These are phyloP conservation scores for Mactromeris polynyma DNA, from an alignment of 2,888 invertebrate species.

Conservation along the genomic window DNA sequence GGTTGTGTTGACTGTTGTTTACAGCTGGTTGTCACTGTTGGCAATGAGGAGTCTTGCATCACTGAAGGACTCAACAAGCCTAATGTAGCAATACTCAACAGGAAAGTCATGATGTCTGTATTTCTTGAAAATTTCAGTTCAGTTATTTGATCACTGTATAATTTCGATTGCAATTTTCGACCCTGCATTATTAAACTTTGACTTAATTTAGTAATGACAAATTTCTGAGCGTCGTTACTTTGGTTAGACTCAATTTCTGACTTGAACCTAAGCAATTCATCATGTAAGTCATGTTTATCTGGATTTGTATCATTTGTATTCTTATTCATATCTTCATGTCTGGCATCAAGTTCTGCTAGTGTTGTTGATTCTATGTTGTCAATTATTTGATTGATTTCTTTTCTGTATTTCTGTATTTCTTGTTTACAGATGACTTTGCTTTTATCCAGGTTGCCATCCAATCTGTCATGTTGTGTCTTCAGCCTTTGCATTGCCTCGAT, in stretches of 20 bases:
- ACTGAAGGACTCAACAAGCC: neutral
- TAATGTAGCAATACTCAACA: neutral
- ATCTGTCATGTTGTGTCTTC: neutral
- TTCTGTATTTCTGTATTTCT: constrained; percentile 2
- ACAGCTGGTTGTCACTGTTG: neutral
- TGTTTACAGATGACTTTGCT: neutral
- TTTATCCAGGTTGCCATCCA: neutral
- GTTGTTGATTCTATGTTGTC: neutral
- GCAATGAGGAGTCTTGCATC: neutral
- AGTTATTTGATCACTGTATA: neutral
- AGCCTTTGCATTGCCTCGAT: neutral
- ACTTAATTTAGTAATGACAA: neutral
- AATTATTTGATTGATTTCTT: neutral
- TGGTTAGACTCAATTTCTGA: neutral
- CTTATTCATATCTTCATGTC: neutral
- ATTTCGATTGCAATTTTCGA: neutral
- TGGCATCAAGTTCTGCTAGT: neutral
- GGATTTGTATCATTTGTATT: neutral
- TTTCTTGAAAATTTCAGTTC: neutral
- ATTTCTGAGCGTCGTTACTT: neutral
- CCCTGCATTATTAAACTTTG: neutral
- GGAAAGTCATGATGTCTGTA: neutral
- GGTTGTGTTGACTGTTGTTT: neutral
- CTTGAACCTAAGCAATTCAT: neutral
- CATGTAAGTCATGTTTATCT: neutral